Evolutionary conservation across 2,888 invertebrate genomes (phyloP).

Genomic region (Hoplodrina blanda): DNA sequence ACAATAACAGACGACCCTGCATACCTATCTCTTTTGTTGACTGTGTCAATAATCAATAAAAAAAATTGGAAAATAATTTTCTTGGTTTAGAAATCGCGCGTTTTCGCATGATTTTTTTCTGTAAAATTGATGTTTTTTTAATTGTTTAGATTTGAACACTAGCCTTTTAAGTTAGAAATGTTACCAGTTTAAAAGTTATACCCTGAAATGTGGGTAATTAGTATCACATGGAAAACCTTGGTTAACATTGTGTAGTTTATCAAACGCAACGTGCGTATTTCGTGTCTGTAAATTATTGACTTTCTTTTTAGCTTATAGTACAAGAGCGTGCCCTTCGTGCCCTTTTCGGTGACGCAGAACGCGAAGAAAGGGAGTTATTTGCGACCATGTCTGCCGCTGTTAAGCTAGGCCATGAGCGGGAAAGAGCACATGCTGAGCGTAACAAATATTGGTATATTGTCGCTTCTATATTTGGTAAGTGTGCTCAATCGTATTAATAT

Average conservation of each 20-base stretch:
- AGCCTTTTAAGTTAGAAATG: constrained; percentile 8
- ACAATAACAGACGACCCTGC: too few species aligned
- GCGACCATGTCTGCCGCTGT: constrained; percentile 93
- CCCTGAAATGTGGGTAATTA: background rate
- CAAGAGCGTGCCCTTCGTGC: constrained; percentile 92
- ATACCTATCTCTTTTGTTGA: too few species aligned
- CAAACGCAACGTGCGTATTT: too few species aligned
- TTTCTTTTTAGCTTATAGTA: constrained; percentile 85
- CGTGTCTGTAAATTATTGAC: too few species aligned
- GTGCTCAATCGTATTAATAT: too few species aligned
- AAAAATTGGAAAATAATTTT: too few species aligned
- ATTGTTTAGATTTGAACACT: background rate
- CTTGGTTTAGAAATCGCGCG: too few species aligned
- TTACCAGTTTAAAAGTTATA: background rate
- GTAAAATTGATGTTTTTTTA: background rate
- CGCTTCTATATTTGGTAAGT: constrained; percentile 91
- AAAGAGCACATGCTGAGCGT: constrained; percentile 94
- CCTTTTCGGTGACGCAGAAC: constrained; percentile 92
- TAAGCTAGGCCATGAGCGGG: constrained; percentile 95
- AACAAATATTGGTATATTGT: constrained; percentile 96
- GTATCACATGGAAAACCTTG: background rate
- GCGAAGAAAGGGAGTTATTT: constrained; percentile 94
- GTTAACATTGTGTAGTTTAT: background rate
- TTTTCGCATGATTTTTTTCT: too few species aligned
- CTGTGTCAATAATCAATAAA: too few species aligned